Evolutionary conservation across 1,140 invertebrate species (phyloP), one percentile per base, ranked within the genome.

Genomic region (Propsilocerus akamusi): DNA sequence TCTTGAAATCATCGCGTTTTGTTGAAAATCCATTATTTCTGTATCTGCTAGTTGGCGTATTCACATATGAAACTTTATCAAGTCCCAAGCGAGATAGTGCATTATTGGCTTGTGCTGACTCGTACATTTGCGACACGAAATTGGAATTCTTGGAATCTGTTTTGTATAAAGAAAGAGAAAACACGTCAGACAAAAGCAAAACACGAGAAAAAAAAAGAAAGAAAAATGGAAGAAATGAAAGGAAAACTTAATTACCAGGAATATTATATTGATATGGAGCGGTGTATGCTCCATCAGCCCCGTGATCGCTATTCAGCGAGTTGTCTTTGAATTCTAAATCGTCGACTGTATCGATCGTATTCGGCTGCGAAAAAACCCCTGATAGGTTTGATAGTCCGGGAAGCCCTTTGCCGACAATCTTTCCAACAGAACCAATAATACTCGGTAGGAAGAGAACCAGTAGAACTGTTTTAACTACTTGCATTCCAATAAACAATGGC

Each of bases 401-500:
- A 34, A 47, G n/a, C 25, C 80, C 83, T 75, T 87, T 87, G 25
- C 83, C 83, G 46, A 86, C 74, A 37, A 87, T 74, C 64, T 86
- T 86, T 47, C 83, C 83, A 48, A 87, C 72, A 56, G 81, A 81
- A 47, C 83, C 82, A 49, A 88, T 73, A 37, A 88, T 79, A 49
- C 80, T 83, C 2, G 85, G 85, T 56, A 88, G 66, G 64, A 88
- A 85, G 63, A 87, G 76, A 7, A 83, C 83, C 4, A 88, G 72
- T 5, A 87, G 64, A 10, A 86, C 72, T 17, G 81, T 83, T 64
- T 87, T 88, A 53, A 86, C 71, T 14, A 88, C 72, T 68, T 88
- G 83, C 3, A 76, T 74, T 1, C 80, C 83, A 55, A 86, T 76
- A 51, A 86, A 72, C 14, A 88, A 63, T 4, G 84, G 84, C 56